Evolutionary conservation across 2,113 vertebrate genomes (phyloP).

Genomic region (Corydoras maculifer): DNA sequence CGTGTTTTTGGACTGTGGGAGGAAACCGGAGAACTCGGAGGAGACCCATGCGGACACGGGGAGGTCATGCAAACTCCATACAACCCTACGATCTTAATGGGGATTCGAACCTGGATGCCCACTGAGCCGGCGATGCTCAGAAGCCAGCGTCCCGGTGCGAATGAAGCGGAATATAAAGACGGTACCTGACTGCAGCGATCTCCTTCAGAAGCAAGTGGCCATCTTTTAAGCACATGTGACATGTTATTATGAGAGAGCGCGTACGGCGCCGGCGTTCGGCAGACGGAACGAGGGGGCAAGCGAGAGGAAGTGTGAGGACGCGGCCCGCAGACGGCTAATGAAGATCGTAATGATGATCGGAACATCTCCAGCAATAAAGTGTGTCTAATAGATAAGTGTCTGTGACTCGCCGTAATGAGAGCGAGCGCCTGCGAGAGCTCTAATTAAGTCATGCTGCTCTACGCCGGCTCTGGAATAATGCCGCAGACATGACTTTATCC

Average conservation of each 20-base stretch:
- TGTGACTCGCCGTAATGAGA: slow-evolving; percentile 33
- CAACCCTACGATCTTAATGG: too few relatives aligned
- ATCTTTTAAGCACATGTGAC: slow-evolving; percentile 18
- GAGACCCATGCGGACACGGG: too few relatives aligned
- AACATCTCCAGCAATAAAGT: slow-evolving; percentile 30
- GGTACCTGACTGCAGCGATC: slow-evolving; percentile 11
- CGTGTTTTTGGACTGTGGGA: too few relatives aligned
- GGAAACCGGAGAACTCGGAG: too few relatives aligned
- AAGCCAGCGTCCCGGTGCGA: too few relatives aligned
- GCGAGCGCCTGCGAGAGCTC: slow-evolving; percentile 11
- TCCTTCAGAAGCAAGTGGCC: slow-evolving; percentile 1
- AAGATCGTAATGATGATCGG: slow-evolving; percentile 30
- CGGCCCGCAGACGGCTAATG: slow-evolving; percentile 15
- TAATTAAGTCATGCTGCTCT: slow-evolving; percentile 37
- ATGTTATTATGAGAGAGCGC: slow-evolving; percentile 18
- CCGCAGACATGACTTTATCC: slow-evolving; percentile 28
- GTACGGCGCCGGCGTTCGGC: not conserved
- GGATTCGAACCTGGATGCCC: too few relatives aligned
- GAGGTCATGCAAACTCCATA: too few relatives aligned
- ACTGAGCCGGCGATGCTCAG: too few relatives aligned
- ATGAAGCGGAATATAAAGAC: not conserved
- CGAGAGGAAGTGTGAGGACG: not conserved
- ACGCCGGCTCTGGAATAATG: slow-evolving; percentile 38
- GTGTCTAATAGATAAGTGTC: slow-evolving; percentile 30
- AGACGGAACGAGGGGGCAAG: not conserved